These are phyloP conservation scores for Crotalus horridus DNA, from an alignment of 2,113 vertebrate genomes.

Conservation along the genomic window DNA sequence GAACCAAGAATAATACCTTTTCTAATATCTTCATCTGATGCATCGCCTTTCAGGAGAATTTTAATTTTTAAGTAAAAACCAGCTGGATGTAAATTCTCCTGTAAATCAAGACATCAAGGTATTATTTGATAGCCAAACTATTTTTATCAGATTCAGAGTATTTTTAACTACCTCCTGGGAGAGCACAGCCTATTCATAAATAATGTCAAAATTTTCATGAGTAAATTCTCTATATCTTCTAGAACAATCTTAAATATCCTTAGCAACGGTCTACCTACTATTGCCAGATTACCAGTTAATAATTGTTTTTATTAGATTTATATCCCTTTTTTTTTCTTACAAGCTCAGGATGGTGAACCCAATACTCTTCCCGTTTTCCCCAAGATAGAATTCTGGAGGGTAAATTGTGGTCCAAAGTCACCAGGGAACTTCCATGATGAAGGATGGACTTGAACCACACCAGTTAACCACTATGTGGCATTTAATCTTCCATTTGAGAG, in stretches of 20 bases:
- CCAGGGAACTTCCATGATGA: not conserved
- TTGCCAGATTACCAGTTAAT: not conserved
- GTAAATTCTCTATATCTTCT: not conserved
- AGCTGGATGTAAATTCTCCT: slow-evolving; percentile 77
- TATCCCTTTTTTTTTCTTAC: not conserved
- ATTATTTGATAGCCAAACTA: slow-evolving; percentile 49
- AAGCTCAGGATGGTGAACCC: not conserved
- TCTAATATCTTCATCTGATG: slow-evolving; percentile 73
- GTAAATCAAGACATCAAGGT: slow-evolving; percentile 50
- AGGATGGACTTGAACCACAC: not conserved
- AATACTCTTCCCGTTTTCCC: not conserved
- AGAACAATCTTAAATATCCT: slow-evolving; percentile 26
- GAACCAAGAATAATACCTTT: slow-evolving; percentile 68
- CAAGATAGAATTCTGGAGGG: not conserved
- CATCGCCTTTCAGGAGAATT: slow-evolving; percentile 78
- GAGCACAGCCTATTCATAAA: slow-evolving; percentile 8
- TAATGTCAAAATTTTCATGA: not conserved
- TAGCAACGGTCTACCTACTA: slow-evolving; percentile 11
- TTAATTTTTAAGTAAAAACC: slow-evolving; percentile 85
- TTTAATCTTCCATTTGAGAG: not conserved
- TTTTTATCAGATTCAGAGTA: slow-evolving; percentile 32
- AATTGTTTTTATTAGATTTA: not conserved
- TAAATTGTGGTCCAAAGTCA: not conserved
- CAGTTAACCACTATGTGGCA: not conserved
- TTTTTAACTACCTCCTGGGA: slow-evolving; percentile 33